Evolutionary conservation across 30 jellyfish, hydroid and myxozoan genomes (phyloP), one percentile per base, ranked within the genome.

Genomic region (Rhopilema esculentum): DNA sequence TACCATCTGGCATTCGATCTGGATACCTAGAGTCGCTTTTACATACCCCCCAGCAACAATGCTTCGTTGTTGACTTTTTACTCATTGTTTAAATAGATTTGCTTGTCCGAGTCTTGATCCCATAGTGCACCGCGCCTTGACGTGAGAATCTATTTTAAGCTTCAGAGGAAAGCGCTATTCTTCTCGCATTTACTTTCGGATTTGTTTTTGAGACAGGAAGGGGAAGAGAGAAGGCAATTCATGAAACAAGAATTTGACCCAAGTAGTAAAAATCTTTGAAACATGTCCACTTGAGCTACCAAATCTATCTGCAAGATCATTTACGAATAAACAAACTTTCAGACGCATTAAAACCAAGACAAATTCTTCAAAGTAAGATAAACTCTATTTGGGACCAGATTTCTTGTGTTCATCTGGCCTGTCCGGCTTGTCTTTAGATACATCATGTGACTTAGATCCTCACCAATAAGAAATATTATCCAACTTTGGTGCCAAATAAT

Each of bases 31-130:
- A 62, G 75, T 88, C 96, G 29, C 31, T 18, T 25, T 52, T 69
- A 57, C 96, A 88, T 40, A 29, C 78, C n/a, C 92, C 91, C 92
- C 92, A 79, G 65, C 93, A 84, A 51, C 93, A 84, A 72, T 84
- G 93, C 65, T 84, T 69, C 69, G 87, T 82, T 66, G 92, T 52
- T 16, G 87, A 87, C 52, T 82, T 82, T 79, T 23, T 48, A 31
- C 52, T 69, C 27, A 20, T 21, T 69, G 73, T 19, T 19, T 17
- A 27, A 1, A 22, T 6, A 1, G 51, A 31, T 21, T 27, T 69
- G 51, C 52, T 27, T 69, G 81, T 69, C 51, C 81, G 81, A 23
- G 52, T 69, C 31, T 27, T 67, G 81, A 69, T 69, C 81, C 81
- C 52, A 73, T 18, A 26, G 49, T 32, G 84, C 72, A 16, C 49